Evolutionary conservation across 2,113 vertebrate genomes (phyloP), one percentile per base, ranked within the genome.

Genomic region (Pao palembangensis): DNA sequence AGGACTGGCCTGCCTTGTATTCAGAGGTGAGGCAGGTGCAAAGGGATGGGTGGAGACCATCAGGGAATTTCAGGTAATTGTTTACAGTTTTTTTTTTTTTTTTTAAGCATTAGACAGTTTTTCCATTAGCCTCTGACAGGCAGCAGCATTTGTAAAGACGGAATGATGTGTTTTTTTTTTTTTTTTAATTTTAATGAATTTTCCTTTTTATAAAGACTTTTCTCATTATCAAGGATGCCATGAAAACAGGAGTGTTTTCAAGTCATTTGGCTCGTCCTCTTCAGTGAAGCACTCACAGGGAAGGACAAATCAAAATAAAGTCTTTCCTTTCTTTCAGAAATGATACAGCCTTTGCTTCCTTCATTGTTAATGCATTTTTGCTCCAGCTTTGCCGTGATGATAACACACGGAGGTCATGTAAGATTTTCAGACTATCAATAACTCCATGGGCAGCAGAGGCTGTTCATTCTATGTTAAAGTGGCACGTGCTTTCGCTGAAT

Each of bases 291-390:
- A 56, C 31, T 48, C 51, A 69, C 12, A 31, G 23, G 41, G 55
- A 67, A 73, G 61, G 61, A 69, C 51, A 44, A 53, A 34, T 67
- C 14, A 57, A 59, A 73, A 69, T 58, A 73, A 42, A 54, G 52
- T 19, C 47, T 66, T 42, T 55, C 53, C 57, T 46, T 13, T 4
- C 17, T 8, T 31, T 31, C 28, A 31, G 8, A 31, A 31, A 31
- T 31, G 28, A 31, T 8, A 31, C 5, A 28, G 25, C 28, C 5
- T 31, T 31, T 5, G 28, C 28, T 31, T 31, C 28, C 28, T 17
- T 8, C 10, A 18, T 3, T 10, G 38, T 61, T 38, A 54, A 66
- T 25, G 19, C 38, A 20, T 20, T 48, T 55, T 15, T 2, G 42
- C 28, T 31, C 8, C 8, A 43, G 46, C 17, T 17, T 18, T n/a